phyloP scores from a whole-genome alignment of 2,797 vertebrate genomes.

The Danio tinwini region DNA sequence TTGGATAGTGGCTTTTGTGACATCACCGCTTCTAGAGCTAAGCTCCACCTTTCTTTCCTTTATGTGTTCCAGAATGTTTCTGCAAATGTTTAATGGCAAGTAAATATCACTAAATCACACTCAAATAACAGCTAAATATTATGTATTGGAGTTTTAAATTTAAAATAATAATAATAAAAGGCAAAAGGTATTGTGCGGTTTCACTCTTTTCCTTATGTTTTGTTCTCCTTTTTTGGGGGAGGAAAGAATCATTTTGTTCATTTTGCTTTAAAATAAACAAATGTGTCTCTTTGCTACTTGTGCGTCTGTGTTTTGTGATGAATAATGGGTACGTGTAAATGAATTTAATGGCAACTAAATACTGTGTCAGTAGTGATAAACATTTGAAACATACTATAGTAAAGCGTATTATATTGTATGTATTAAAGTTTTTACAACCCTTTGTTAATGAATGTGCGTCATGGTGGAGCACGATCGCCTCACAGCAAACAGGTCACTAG shows the following conservation, averaged over 20 bases:
- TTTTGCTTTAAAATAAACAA: slow-evolving; percentile 80
- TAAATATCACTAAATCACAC: slow-evolving; percentile 48
- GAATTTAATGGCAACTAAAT: background rate
- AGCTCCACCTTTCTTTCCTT: slow-evolving; percentile 48
- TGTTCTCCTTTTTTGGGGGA: slow-evolving; percentile 68
- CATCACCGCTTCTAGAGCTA: slow-evolving; percentile 60
- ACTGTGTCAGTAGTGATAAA: background rate
- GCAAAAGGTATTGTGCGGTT: slow-evolving; percentile 55
- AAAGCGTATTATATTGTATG: background rate
- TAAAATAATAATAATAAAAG: slow-evolving; percentile 35
- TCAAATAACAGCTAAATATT: slow-evolving; percentile 39
- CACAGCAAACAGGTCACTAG: too few relatives aligned
- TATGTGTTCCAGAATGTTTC: slow-evolving; percentile 53
- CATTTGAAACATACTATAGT: background rate
- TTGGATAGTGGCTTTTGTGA: slow-evolving; percentile 63
- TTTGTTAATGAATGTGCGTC: too few relatives aligned
- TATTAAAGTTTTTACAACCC: too few relatives aligned
- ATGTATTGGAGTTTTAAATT: slow-evolving; percentile 47
- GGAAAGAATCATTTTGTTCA: slow-evolving; percentile 75
- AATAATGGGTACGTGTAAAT: background rate
- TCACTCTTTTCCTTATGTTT: slow-evolving; percentile 63
- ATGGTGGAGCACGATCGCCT: too few relatives aligned
- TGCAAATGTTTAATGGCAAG: slow-evolving; percentile 50
- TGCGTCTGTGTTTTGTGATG: background rate
- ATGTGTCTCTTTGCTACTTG: slow-evolving; percentile 69